Evolutionary conservation across 2,888 invertebrate species (phyloP).

Genomic region (Adelphocoris suturalis): DNA sequence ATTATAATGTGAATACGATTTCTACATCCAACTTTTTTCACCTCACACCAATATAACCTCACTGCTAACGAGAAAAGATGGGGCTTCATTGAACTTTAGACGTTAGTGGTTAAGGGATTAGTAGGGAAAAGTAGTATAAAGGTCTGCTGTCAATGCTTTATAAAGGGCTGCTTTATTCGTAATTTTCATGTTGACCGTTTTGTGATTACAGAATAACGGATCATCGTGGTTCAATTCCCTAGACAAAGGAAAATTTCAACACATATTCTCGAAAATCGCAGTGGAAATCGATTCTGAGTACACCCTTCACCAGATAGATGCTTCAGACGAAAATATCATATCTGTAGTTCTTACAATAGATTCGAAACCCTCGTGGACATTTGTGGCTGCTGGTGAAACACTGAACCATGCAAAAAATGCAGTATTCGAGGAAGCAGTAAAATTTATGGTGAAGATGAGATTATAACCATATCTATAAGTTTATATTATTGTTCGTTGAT

Average conservation of each 20-base stretch:
- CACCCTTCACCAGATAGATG: background rate
- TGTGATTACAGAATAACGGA: background rate
- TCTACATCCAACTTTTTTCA: too few species aligned
- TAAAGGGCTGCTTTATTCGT: background rate
- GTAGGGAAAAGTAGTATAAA: too few species aligned
- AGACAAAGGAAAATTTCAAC: background rate
- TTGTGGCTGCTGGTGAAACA: conserved; percentile 18
- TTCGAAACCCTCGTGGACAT: conserved; percentile 45
- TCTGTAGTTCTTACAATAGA: background rate
- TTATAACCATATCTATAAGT: background rate
- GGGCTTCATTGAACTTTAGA: too few species aligned
- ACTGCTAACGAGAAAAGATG: too few species aligned
- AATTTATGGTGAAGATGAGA: conserved; percentile 59
- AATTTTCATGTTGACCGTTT: background rate
- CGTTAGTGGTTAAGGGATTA: too few species aligned
- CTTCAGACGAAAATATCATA: background rate
- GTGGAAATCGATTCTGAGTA: conserved; percentile 30
- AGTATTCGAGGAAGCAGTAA: conserved; percentile 5
- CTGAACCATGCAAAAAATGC: background rate
- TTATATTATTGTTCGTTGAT: background rate
- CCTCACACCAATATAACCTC: too few species aligned
- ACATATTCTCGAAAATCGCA: conserved; percentile 7
- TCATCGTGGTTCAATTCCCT: background rate
- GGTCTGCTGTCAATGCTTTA: too few species aligned
- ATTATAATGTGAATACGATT: too few species aligned